Percentiles rank a stretch among this genome's conserved stretches.
Evolutionary conservation across 2,888 invertebrate species (phyloP).

Genomic region (Tipula vernalis): DNA sequence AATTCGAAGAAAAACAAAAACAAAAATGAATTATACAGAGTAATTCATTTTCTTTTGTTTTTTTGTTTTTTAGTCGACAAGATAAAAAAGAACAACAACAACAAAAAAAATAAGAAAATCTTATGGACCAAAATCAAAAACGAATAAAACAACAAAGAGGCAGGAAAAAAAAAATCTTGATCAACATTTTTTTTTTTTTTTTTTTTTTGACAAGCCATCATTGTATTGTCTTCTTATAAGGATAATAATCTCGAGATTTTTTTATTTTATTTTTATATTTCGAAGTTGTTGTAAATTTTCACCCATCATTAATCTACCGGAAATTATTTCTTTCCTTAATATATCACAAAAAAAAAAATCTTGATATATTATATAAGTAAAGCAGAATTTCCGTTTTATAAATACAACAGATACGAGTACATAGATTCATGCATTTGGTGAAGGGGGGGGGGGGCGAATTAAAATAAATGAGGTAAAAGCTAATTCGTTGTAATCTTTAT

Average conservation of each 20-base stretch:
- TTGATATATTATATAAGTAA: not conserved
- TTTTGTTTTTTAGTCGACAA: not conserved
- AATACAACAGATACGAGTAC: not conserved
- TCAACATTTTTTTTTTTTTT: not conserved
- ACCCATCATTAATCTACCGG: not conserved
- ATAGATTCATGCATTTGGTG: not conserved
- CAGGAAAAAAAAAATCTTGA: not conserved
- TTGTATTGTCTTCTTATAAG: not conserved
- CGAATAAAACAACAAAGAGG: not conserved
- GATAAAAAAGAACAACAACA: not conserved
- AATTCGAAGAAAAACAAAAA: not conserved
- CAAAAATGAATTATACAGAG: not conserved
- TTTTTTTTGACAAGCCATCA: not conserved
- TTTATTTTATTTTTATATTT: not conserved
- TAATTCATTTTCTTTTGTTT: not conserved
- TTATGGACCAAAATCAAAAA: not conserved
- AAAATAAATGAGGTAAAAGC: not conserved
- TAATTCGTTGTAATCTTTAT: not conserved
- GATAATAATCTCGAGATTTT: not conserved
- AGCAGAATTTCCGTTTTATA: not conserved
- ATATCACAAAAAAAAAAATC: not conserved
- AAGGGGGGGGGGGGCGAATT: not conserved
- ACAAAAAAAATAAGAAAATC: not conserved
- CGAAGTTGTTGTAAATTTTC: not conserved
- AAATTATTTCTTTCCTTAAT: not conserved